Evolutionary conservation across 1,140 invertebrate genomes (phyloP), one percentile per base, ranked within the genome.

Genomic region (Sitodiplosis mosellana): DNA sequence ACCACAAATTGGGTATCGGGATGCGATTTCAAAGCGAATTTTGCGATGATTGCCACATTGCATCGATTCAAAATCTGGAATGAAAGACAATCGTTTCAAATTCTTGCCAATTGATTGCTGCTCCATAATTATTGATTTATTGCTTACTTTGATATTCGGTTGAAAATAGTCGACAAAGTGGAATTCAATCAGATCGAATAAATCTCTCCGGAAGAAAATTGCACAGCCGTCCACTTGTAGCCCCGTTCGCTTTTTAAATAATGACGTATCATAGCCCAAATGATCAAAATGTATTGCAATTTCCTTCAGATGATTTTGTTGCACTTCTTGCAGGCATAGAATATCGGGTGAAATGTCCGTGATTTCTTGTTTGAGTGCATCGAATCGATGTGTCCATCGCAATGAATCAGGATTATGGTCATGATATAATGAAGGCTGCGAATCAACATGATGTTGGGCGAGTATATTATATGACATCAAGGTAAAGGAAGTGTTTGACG

Each of bases 401-500:
- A 94, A 64, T 43, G 72, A 69, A 21, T 65, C 50, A 20, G 59
- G 57, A 37, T 76, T 59, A 53, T 81, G 80, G 2, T 72, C 50
- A 42, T 56, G 63, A 55, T 96, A 96, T 3, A 95, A 66, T 59
- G 81, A 71, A 1, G 66, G 59, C 65, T 94, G 83, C 48, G 73
- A 65, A 54, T 83, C 74, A 36, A 94, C 52, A 22, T 93, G 67
- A 52, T 78, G 71, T 65, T 93, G 90, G 1, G 89, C 81, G 33
- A 95, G 64, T 33, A 95, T 78, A 67, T 96, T 95, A 60, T 92
- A 95, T 0, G 79, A 84, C 53, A 89, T 61, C n/a, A 74, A 18
- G 15, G 45, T 51, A 10, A 27, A 27, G 3, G 27, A 27, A 27
- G 3, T 27, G 3, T 27, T 27, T 27, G 27, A 27, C 10, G 27